phyloP scores from a whole-genome alignment of 2,797 vertebrate genomes.

The Mareca strepera region DNA sequence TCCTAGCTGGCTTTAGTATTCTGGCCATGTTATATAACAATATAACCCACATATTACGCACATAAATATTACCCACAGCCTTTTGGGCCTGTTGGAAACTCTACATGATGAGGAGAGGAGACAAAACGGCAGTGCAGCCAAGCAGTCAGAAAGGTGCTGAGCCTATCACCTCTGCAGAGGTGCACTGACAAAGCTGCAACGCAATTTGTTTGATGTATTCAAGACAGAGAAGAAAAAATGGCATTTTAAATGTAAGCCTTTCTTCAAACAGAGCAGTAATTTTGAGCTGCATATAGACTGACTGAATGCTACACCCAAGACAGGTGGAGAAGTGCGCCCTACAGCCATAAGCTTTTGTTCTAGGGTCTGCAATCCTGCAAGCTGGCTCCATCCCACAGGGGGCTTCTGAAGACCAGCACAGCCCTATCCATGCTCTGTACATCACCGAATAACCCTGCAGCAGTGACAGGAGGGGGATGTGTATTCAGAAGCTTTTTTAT shows the following conservation, averaged over 20 bases:
- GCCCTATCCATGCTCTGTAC: background rate
- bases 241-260: background rate
- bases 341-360: background rate
- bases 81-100: background rate
- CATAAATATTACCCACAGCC: background rate
- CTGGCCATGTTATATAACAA: background rate
- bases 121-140: background rate
- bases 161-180: rapidly evolving
- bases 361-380: background rate
- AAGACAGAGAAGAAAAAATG: no score
- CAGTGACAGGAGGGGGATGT: background rate
- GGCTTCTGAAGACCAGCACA: background rate
- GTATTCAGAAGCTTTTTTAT: background rate
- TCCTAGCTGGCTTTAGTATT: background rate
- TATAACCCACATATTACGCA: no score
- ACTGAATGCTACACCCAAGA: background rate
- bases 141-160: background rate
- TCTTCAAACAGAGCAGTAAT: background rate
- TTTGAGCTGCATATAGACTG: background rate
- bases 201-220: background rate
- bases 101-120: background rate
- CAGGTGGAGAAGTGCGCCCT: background rate
- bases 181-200: background rate
- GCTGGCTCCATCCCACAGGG: background rate
- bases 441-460: background rate